phyloP scores from a whole-genome alignment of 2,888 invertebrate genomes.

The Melanargia galathea region DNA sequence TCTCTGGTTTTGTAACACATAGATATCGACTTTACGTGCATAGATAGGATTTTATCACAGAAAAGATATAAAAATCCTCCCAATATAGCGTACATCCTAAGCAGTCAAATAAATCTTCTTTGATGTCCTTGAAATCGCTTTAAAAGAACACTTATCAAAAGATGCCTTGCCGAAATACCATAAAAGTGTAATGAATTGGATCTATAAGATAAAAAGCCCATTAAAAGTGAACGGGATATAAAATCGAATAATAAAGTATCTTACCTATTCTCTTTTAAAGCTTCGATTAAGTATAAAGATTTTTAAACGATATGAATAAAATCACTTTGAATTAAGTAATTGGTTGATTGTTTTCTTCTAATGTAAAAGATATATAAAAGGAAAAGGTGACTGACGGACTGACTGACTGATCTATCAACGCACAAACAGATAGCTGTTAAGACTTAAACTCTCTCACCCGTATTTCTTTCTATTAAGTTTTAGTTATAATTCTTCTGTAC shows the following conservation, averaged over 20 bases:
- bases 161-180: constrained; percentile 26
- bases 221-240: constrained; percentile 40
- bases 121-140: constrained; percentile 7
- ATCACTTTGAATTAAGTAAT: constrained; percentile 51
- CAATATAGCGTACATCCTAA: neutral
- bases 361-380: no score
- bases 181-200: constrained; percentile 39
- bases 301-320: constrained; percentile 33
- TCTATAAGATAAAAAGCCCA: constrained; percentile 32
- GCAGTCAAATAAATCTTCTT: constrained; percentile 21
- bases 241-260: constrained; percentile 41
- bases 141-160: constrained; percentile 24
- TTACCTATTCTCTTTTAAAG: constrained; percentile 31
- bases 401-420: no score
- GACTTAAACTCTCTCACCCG: no score
- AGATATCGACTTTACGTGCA: neutral
- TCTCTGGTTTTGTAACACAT: no score
- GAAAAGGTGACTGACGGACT: no score
- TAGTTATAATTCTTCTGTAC: no score
- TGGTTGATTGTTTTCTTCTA: neutral
- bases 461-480: no score
- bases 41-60: neutral
- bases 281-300: constrained; percentile 43
- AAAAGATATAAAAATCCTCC: neutral
- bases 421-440: no score